These are phyloP conservation scores for Cepphus grylle DNA, from an alignment of 2,113 vertebrate genomes.

Conservation along the genomic window DNA sequence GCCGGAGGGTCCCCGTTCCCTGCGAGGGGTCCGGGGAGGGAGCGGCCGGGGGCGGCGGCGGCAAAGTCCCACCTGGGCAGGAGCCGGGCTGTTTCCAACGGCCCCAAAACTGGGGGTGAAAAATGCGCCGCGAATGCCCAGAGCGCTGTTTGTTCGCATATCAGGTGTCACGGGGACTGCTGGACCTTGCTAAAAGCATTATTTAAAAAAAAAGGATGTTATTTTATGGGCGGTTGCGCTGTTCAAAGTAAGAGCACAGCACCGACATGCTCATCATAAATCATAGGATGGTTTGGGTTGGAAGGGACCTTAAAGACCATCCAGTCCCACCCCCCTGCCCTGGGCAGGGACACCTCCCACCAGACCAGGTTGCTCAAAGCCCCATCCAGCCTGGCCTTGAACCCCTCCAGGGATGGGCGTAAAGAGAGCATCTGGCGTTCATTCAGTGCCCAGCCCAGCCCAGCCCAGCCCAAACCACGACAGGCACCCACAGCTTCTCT, in stretches of 20 bases:
- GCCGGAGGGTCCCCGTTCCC: not conserved
- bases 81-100: too few species aligned
- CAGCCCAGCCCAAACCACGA: not conserved
- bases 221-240: fast-evolving
- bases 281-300: not conserved
- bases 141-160: fast-evolving
- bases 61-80: fast-evolving
- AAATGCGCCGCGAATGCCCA: fast-evolving
- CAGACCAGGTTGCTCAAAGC: not conserved
- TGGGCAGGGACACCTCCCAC: not conserved
- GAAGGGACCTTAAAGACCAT: not conserved
- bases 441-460: not conserved
- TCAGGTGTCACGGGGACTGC: not conserved
- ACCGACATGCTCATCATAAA: fast-evolving
- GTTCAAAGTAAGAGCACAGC: not conserved
- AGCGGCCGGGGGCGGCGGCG: too few species aligned
- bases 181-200: too few species aligned
- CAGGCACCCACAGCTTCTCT: not conserved
- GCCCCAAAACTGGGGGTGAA: fast-evolving
- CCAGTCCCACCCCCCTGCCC: not conserved
- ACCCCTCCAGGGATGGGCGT: not conserved
- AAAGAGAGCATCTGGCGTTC: not conserved
- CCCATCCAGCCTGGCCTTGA: not conserved
- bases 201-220: not conserved
- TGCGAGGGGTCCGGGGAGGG: not conserved